Percentiles rank a stretch among this genome's conserved stretches.
phyloP scores from a whole-genome alignment of 1,140 invertebrate species.

The Aradophagus sp. region DNA sequence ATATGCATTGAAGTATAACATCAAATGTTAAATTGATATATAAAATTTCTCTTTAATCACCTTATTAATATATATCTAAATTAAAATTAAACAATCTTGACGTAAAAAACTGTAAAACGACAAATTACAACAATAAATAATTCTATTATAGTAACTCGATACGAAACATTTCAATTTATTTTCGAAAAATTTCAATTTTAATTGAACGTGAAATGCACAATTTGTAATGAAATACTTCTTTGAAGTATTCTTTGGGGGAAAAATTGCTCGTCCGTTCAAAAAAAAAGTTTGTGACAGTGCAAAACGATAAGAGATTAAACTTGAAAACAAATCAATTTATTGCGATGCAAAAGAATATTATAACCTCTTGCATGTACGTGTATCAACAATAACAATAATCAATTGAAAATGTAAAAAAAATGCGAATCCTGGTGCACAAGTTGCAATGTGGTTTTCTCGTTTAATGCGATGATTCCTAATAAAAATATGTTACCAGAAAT shows the following conservation, averaged over 20 bases:
- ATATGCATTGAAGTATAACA: too few species aligned
- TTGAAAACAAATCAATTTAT: constrained; percentile 21
- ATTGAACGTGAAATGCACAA: background rate
- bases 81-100: too few species aligned
- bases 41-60: too few species aligned
- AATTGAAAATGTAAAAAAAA: constrained; percentile 10
- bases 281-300: background rate
- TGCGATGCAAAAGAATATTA: constrained; percentile 14
- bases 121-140: too few species aligned
- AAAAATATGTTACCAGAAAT: constrained; percentile 35
- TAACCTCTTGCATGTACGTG: too few species aligned
- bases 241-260: constrained; percentile 18
- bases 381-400: too few species aligned
- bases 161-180: too few species aligned
- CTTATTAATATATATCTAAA: too few species aligned
- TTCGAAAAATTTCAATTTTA: too few species aligned
- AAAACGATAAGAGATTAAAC: background rate
- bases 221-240: constrained; percentile 14
- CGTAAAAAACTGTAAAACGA: too few species aligned
- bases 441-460: background rate
- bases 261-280: background rate
- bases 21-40: too few species aligned
- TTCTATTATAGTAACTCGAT: too few species aligned
- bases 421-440: constrained; percentile 9
- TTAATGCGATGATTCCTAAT: constrained; percentile 4